Evolutionary conservation across 1,140 invertebrate genomes (phyloP).

Genomic region (Drosophila setifemur): DNA sequence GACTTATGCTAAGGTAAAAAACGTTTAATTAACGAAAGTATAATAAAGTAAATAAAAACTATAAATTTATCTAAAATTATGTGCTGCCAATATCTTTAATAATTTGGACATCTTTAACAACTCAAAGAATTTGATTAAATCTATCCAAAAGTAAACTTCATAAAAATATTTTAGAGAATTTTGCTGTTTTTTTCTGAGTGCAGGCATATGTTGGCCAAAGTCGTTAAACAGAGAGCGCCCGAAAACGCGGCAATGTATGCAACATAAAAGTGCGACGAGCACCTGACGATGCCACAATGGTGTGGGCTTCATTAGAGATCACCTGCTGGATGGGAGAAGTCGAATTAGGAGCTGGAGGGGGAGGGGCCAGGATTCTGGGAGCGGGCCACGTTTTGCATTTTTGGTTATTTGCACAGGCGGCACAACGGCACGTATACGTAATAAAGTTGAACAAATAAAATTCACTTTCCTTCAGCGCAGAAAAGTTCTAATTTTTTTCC

Average conservation of each 20-base stretch:
- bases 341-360: background rate
- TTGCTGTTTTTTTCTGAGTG: background rate
- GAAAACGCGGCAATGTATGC: conserved; percentile 55
- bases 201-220: conserved; percentile 47
- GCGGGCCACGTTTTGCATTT: conserved; percentile 67
- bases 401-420: conserved; percentile 76
- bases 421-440: conserved; percentile 78
- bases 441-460: conserved; percentile 81
- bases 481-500: conserved; percentile 77
- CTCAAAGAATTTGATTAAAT: too few relatives aligned
- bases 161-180: too few relatives aligned
- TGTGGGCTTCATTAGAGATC: conserved; percentile 71
- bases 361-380: background rate
- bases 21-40: too few relatives aligned
- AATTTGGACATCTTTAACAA: too few relatives aligned
- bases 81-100: too few relatives aligned
- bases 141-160: too few relatives aligned
- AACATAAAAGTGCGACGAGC: conserved; percentile 70
- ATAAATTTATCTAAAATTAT: too few relatives aligned
- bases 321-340: conserved; percentile 1
- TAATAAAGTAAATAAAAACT: too few relatives aligned
- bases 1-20: too few relatives aligned
- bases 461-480: conserved; percentile 72
- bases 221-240: conserved; percentile 58
- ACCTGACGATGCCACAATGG: conserved; percentile 53